Evolutionary conservation across 2,113 vertebrate species (phyloP).

Genomic region (Acanthochromis polyacanthus): DNA sequence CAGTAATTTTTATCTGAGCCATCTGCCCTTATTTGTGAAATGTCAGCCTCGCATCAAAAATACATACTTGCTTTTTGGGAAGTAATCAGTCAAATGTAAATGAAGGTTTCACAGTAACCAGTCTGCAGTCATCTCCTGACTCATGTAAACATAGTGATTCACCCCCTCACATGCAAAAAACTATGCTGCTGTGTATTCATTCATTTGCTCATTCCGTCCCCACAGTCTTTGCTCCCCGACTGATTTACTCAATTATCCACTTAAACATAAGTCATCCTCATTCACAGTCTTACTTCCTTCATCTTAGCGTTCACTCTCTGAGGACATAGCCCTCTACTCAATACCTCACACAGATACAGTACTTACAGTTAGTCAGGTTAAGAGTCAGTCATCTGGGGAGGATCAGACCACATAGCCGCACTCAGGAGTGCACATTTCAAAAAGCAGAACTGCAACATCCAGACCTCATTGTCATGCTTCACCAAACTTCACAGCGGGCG

Average conservation of each 20-base stretch:
- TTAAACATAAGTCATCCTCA: neutral
- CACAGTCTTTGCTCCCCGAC: slow-evolving; percentile 1
- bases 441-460: slow-evolving; percentile 16
- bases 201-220: neutral
- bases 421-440: slow-evolving; percentile 51
- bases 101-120: slow-evolving; percentile 18
- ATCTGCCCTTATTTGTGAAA: slow-evolving; percentile 3
- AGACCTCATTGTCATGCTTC: slow-evolving; percentile 18
- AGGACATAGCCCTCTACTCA: neutral
- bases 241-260: slow-evolving; percentile 26
- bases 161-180: slow-evolving; percentile 11
- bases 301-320: neutral
- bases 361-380: slow-evolving; percentile 8
- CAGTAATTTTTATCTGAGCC: neutral
- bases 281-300: neutral
- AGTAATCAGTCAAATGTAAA: slow-evolving; percentile 1
- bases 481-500: slow-evolving; percentile 1
- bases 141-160: slow-evolving; percentile 6
- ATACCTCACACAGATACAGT: neutral
- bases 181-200: neutral
- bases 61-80: no score
- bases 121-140: slow-evolving; percentile 2
- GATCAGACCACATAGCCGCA: neutral
- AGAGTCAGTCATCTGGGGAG: slow-evolving; percentile 18
- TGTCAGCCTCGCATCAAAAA: neutral